Conservation (phyloP, 30 jellyfish, hydroid and myxozoan species). For the Cassiopea andromeda region DNA sequence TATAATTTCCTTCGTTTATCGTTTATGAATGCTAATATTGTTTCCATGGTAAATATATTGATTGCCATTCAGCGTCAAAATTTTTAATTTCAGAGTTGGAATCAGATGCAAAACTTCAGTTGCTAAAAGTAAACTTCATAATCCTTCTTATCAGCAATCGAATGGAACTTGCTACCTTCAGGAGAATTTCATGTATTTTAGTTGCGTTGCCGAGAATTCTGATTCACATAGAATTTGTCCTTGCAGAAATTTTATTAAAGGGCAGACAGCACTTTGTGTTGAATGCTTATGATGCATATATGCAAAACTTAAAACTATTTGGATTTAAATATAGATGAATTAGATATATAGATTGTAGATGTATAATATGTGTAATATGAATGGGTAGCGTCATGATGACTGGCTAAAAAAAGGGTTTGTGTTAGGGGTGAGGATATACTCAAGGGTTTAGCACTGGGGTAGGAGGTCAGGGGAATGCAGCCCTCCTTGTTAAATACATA, state of each 20-base stretch:
- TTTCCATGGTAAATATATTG: background rate
- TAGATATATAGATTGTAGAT: no score
- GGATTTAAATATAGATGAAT: no score
- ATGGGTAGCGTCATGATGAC: no score
- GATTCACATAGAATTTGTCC: conserved; percentile 79
- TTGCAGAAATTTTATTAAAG: conserved; percentile 84
- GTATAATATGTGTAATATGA: no score
- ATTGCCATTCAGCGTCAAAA: background rate
- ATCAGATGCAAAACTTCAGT: conserved; percentile 39
- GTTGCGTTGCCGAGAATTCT: conserved; percentile 75
- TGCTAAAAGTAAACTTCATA: conserved; percentile 29
- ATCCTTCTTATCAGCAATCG: conserved; percentile 79
- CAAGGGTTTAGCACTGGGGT: no score
- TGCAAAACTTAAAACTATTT: background rate
- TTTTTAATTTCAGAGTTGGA: conserved; percentile 42
- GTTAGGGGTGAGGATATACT: no score
- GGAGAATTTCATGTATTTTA: conserved; percentile 55
- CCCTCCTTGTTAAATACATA: no score
- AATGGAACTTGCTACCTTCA: conserved; percentile 70
- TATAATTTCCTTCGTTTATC: no score
- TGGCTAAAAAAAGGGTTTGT: no score
- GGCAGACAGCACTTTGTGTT: conserved; percentile 83
- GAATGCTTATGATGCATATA: conserved; percentile 55
- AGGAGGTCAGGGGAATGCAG: no score
- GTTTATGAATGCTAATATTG: background rate